These are phyloP conservation scores for Ernsta delagoae DNA, from an alignment of 2,888 invertebrate species.

Conservation along the genomic window DNA sequence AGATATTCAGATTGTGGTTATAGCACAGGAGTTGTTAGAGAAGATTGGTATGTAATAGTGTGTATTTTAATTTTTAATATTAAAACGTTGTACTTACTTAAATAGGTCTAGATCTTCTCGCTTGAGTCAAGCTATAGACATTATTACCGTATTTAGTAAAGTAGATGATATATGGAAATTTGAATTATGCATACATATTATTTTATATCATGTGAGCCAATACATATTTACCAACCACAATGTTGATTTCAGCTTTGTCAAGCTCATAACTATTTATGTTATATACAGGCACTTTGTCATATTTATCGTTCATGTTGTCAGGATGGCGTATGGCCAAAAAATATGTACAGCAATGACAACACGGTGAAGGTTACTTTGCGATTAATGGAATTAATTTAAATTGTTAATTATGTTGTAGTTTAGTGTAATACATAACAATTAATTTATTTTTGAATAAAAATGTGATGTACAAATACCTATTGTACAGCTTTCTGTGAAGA, in stretches of 20 bases:
- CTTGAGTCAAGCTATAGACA: constrained; percentile 21
- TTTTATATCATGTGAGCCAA: neutral
- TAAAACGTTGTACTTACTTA: constrained; percentile 26
- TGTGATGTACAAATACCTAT: constrained; percentile 18
- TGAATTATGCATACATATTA: constrained; percentile 10
- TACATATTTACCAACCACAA: neutral
- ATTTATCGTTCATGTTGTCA: constrained; percentile 2
- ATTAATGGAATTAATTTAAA: constrained; percentile 14
- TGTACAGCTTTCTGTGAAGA: constrained; percentile 28
- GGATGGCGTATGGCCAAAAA: neutral
- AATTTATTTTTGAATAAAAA: constrained; percentile 24
- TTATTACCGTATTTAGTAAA: constrained; percentile 17
- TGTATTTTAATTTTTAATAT: constrained; percentile 27
- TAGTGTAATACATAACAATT: constrained; percentile 12
- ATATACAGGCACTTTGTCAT: constrained; percentile 6
- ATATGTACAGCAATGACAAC: constrained; percentile 5
- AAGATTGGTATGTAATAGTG: constrained; percentile 7
- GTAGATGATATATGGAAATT: constrained; percentile 4
- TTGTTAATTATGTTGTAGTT: constrained; percentile 20
- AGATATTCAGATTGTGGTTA: constrained; percentile 33
- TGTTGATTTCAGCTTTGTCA: neutral
- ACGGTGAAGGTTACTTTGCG: constrained; percentile 17
- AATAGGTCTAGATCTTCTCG: constrained; percentile 11
- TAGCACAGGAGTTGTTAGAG: constrained; percentile 7
- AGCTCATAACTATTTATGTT: neutral